Evolutionary conservation across 1,140 invertebrate species (phyloP), one percentile per base, ranked within the genome.

Genomic region (Lucilia cuprina): DNA sequence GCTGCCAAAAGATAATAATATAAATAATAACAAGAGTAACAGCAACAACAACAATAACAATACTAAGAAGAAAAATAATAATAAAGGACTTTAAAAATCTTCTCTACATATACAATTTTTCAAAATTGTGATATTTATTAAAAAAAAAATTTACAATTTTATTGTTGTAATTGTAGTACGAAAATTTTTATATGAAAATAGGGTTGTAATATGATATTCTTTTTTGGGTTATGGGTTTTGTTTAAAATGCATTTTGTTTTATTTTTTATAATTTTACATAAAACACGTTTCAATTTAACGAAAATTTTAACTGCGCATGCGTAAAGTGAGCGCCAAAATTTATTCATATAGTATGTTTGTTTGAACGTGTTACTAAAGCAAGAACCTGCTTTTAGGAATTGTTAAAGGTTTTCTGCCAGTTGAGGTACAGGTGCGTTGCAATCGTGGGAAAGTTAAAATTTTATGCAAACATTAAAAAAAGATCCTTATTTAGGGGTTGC

Each of bases 381-480:
- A 5, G 49, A 49, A 41, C 41, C 41, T 41, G 41, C 41, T 14
- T 55, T 55, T 55, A 25, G 25, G 19, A 4, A 9, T 70, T 70
- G 25, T 5, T 25, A 70, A 70, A 70, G 65, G 65, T 21, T 70
- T 70, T 65, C 3, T 65, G 60, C 17, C 3, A 14, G 3, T 65
- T 65, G 21, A n/a, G n/a, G n/a, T 21, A 70, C 65, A 70, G 65
- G 65, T 70, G 65, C n/a, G 3, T 70, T 70, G n/a, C 13, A 5
- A 70, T 70, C 65, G 65, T 70, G 65, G 65, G 65, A 70, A 70
- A 70, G 65, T 70, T 70, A 70, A 70, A 70, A 21, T 70, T 70
- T 70, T 21, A 21, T 70, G 65, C n/a, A 70, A 70, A 70, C 65
- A 9, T 70, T 70, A n/a, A n/a, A n/a, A n/a, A n/a, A n/a, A n/a